Evolutionary conservation across 2,888 invertebrate species (phyloP), one percentile per base, ranked within the genome.

Genomic region (Mellilla xanthometata): DNA sequence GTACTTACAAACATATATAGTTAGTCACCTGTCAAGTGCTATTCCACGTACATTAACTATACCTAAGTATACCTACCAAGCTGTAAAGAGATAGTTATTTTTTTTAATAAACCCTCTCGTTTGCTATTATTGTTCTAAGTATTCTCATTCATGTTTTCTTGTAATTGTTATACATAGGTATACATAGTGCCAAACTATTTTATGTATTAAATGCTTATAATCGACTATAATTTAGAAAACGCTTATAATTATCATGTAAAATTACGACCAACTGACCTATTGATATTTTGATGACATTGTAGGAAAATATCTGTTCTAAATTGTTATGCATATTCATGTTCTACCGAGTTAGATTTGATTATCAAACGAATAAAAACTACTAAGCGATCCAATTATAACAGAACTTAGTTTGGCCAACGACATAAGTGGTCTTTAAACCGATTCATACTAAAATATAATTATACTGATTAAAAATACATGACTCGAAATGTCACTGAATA

Each of bases 171-270:
- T 34, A n/a, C n/a, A n/a, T n/a, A n/a, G n/a, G n/a, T 62, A 74
- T 64, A 70, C 59, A 76, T 82, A 81, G 86, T 87, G 86, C 86
- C 86, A 86, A 86, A 86, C 53, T 74, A 72, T 76, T 75, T 70
- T 68, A 62, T 72, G 65, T 75, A 68, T 34, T 12, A 15, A 69
- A 62, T 57, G 72, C 73, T 72, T 73, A 49, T 68, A 65, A 56
- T 65, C 54, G 54, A 58, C 32, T 53, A 49, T 58, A 52, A 47
- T 24, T 24, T 7, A n/a, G 24, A 7, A 24, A 7, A 19, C 6
- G 1, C 3, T 19, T 1, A 19, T 19, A 5, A 19, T 19, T 6
- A 19, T 19, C 6, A 19, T 19, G 15, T 19, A 19, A 19, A 3
- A 6, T 19, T 19, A 19, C 6, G 15, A 19, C 15, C 3, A 19